phyloP scores from a whole-genome alignment of 2,888 invertebrate genomes.

The Drosophila nigricruria region DNA sequence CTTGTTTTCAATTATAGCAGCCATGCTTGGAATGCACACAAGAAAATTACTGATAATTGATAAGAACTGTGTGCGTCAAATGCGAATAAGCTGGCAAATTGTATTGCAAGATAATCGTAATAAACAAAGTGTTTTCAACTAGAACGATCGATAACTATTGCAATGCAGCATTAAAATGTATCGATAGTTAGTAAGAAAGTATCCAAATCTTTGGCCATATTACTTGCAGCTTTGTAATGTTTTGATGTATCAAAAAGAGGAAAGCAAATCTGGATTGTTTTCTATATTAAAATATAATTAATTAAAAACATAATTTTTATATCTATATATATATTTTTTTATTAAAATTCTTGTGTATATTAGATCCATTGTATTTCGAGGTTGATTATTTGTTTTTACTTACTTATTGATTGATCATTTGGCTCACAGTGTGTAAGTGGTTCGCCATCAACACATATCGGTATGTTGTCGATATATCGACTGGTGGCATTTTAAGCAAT shows the following conservation, averaged over 20 bases:
- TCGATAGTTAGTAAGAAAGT: neutral
- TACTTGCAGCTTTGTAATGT: too few species aligned
- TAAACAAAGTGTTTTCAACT: neutral
- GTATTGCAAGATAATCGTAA: neutral
- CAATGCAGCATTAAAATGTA: neutral
- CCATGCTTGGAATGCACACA: neutral
- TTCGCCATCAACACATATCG: neutral
- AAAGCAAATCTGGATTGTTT: too few species aligned
- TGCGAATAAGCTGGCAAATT: neutral
- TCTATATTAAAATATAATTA: too few species aligned
- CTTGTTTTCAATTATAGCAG: neutral
- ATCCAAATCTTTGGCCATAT: too few species aligned
- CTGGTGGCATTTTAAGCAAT: neutral
- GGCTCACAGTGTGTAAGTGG: too few species aligned
- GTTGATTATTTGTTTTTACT: too few species aligned
- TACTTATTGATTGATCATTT: too few species aligned
- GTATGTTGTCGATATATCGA: neutral
- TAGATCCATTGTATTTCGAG: too few species aligned
- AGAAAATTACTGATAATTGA: neutral
- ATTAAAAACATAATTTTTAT: too few species aligned
- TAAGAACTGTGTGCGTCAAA: neutral
- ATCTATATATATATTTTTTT: too few species aligned
- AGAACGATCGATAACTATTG: slow-evolving; percentile 1
- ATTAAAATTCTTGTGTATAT: too few species aligned
- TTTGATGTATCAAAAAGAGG: too few species aligned